phyloP scores from a whole-genome alignment of 64 coral and sea anemone genomes.

The Acropora tenuis region DNA sequence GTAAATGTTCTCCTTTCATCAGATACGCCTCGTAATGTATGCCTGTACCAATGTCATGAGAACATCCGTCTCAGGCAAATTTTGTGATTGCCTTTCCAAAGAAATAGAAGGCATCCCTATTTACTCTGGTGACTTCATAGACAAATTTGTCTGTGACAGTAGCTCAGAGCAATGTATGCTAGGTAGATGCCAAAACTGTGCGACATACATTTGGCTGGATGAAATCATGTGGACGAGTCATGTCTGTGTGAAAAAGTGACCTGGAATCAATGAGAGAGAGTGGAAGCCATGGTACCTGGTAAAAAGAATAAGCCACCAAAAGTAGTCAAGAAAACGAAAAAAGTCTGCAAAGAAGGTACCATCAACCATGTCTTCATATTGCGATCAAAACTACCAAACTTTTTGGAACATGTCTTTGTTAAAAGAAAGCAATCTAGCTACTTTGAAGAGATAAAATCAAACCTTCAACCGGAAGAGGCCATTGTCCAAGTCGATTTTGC shows the following conservation, averaged over 20 bases:
- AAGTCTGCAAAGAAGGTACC: slow-evolving; percentile 62
- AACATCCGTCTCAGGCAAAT: slow-evolving; percentile 26
- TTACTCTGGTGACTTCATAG: slow-evolving; percentile 49
- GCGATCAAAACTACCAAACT: slow-evolving; percentile 18
- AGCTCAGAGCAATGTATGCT: slow-evolving; percentile 47
- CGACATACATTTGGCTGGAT: slow-evolving; percentile 34
- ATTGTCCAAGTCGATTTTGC: slow-evolving; percentile 23
- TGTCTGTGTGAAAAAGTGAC: neutral
- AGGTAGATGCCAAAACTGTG: slow-evolving; percentile 62
- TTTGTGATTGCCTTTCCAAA: slow-evolving; percentile 66
- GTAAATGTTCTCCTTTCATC: slow-evolving; percentile 57
- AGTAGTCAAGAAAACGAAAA: slow-evolving; percentile 49
- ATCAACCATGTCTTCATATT: slow-evolving; percentile 59
- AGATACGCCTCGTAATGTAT: slow-evolving; percentile 57
- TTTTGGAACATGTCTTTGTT: slow-evolving; percentile 9
- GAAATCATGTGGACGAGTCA: no score
- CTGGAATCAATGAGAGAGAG: slow-evolving; percentile 65
- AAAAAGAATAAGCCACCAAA: slow-evolving; percentile 33
- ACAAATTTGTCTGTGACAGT: slow-evolving; percentile 49
- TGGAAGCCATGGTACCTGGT: slow-evolving; percentile 8
- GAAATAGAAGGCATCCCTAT: slow-evolving; percentile 30
- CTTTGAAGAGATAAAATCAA: neutral
- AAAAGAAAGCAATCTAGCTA: slow-evolving; percentile 11
- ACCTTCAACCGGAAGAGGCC: neutral
- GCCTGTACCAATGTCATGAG: slow-evolving; percentile 69